Percentiles rank a stretch among this genome's conserved stretches.
These are phyloP conservation scores for Diorhabda sublineata DNA, from an alignment of 1,140 invertebrate species.

Conservation along the genomic window DNA sequence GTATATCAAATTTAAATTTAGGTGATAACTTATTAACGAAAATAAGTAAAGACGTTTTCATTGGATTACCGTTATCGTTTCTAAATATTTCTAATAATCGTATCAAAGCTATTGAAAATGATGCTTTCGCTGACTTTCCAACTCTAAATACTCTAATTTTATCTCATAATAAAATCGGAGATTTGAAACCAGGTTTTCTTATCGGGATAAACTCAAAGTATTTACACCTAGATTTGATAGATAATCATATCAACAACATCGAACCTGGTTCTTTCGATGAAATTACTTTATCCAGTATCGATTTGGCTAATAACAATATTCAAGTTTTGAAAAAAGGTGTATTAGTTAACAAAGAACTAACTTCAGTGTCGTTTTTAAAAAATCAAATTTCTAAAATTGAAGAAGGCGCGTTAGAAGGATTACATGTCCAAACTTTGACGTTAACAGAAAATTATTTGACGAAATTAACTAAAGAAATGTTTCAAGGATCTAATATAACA, in stretches of 20 bases:
- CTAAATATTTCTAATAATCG: not conserved
- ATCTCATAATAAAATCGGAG: not conserved
- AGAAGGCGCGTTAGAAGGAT: not conserved
- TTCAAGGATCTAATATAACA: not conserved
- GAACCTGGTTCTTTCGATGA: not conserved
- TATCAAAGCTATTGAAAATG: not conserved
- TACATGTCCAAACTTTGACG: not conserved
- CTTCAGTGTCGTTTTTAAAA: not conserved
- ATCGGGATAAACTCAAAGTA: not conserved
- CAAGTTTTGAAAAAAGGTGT: conserved; percentile 3
- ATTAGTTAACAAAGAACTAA: not conserved
- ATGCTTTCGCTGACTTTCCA: not conserved
- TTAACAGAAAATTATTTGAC: not conserved
- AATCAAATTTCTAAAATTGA: conserved; percentile 6
- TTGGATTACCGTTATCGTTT: not conserved
- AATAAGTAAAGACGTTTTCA: not conserved
- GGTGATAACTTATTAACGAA: not conserved
- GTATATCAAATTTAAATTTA: not conserved
- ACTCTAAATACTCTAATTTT: not conserved
- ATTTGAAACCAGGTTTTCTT: conserved; percentile 7
- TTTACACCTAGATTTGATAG: not conserved
- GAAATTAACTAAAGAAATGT: not conserved
- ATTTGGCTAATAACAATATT: not conserved
- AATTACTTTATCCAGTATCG: not conserved
- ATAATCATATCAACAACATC: not conserved